Evolutionary conservation across 53 echinoderm and acorn worm species (phyloP), one percentile per base, ranked within the genome.

Genomic region (Apostichopus leukothele): DNA sequence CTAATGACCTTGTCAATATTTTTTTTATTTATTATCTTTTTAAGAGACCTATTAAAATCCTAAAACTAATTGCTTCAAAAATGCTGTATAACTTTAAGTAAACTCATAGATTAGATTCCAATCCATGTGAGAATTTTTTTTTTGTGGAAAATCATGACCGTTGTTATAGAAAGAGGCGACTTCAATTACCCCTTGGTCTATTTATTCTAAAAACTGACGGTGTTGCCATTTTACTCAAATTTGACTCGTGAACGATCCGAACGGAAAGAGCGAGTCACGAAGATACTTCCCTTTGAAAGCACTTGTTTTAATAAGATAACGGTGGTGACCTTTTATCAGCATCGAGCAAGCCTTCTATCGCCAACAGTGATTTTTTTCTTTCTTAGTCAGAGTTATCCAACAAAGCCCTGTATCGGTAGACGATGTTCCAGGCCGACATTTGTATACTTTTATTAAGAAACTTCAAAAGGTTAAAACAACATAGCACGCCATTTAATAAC

Each of bases 191-290:
- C 25, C 60, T 54, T 81, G 54, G 59, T 81, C 54, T 81, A 81
- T 81, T 81, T 81, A 79, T 81, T 81, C 81, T 81, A 81, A 54
- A 81, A 81, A 81, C 81, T 81, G 54, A 59, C 53, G 81, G 81
- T 81, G 54, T 81, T 81, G 54, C 81, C 81, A 81, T 81, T 81
- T 59, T 54, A 81, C 55, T 81, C n/a, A 55, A 54, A 22, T 81
- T 55, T 57, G 50, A 16, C 18, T 50, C 77, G 77, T 27, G 16
- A 81, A 57, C 81, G 54, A 81, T 21, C 81, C 79, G 26, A 81
- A 81, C 81, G 81, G 81, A 81, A 81, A 22, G 7, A 55, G n/a
- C 53, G 53, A 59, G 14, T 81, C 81, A 55, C 81, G 81, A 81
- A 81, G 57, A 20, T 81, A 59, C 81, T 81, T 81, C 81, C 81